These are phyloP conservation scores for Pardosa pseudoannulata DNA, from an alignment of 2,888 invertebrate species.

Conservation along the genomic window DNA sequence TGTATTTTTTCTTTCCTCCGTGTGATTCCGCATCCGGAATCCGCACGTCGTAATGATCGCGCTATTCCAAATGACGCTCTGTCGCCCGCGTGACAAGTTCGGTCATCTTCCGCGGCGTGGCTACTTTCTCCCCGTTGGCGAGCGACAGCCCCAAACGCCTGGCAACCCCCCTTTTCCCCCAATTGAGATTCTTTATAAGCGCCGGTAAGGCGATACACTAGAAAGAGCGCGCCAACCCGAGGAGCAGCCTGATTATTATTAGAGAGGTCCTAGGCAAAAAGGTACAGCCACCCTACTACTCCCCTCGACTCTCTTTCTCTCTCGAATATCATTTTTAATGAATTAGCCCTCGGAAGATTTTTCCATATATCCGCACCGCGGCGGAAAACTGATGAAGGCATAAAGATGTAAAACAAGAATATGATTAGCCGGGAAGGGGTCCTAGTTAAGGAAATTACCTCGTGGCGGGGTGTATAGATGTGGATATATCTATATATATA, in stretches of 20 bases:
- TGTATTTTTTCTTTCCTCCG: too few species aligned
- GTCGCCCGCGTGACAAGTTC: too few species aligned
- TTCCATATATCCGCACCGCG: conserved; percentile 25
- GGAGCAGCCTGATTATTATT: conserved; percentile 64
- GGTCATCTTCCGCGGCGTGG: too few species aligned
- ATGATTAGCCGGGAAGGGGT: conserved; percentile 58
- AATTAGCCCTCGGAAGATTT: conserved; percentile 64
- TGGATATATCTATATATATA: conserved; percentile 37
- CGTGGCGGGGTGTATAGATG: conserved; percentile 26
- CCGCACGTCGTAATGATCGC: too few species aligned
- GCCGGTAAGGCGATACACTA: conserved; percentile 67
- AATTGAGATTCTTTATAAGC: conserved; percentile 70
- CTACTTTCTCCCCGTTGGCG: not conserved
- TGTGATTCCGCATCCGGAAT: too few species aligned
- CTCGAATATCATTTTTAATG: conserved; percentile 72
- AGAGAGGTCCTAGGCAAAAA: conserved; percentile 40
- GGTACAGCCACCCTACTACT: conserved; percentile 11
- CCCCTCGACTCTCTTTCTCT: not conserved
- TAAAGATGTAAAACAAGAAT: conserved; percentile 72
- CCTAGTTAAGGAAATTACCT: conserved; percentile 70
- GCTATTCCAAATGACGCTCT: too few species aligned
- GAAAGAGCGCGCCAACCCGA: conserved; percentile 39
- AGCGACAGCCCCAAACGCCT: not conserved
- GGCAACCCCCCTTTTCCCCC: conserved; percentile 59
- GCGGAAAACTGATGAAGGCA: conserved; percentile 65